These are phyloP conservation scores for Platerodrilus igneus DNA, from an alignment of 2,888 invertebrate species.

Conservation along the genomic window DNA sequence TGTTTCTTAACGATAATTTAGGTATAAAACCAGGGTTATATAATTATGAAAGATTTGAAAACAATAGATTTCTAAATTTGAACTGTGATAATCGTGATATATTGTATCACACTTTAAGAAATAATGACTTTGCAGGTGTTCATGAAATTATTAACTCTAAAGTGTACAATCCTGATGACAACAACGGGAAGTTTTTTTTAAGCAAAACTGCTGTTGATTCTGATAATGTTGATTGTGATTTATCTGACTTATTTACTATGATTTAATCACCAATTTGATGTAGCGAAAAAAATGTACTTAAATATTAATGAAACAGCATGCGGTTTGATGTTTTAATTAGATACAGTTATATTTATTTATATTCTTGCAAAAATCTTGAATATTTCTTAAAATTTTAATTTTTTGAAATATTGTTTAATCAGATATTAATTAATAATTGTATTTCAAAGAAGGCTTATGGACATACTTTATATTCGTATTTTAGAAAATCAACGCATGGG, in stretches of 20 bases:
- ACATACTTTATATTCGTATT: too few relatives aligned
- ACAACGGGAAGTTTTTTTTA: slow-evolving; percentile 41
- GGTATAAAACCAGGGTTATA: slow-evolving; percentile 46
- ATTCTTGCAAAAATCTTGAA: too few relatives aligned
- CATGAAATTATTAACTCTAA: slow-evolving; percentile 10
- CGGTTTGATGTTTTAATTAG: too few relatives aligned
- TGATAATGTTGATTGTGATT: slow-evolving; percentile 6
- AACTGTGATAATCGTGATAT: slow-evolving; percentile 33
- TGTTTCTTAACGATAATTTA: slow-evolving; percentile 63
- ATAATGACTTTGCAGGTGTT: slow-evolving; percentile 8
- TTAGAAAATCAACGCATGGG: too few relatives aligned
- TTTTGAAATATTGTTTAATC: too few relatives aligned
- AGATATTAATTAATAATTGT: too few relatives aligned
- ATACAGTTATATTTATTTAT: too few relatives aligned
- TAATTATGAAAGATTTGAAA: slow-evolving; percentile 33
- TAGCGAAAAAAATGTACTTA: too few relatives aligned
- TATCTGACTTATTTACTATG: slow-evolving; percentile 14
- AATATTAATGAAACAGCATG: too few relatives aligned
- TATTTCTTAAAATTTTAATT: too few relatives aligned
- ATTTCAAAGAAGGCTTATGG: too few relatives aligned
- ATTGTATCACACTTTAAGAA: slow-evolving; percentile 34
- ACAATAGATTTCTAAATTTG: slow-evolving; percentile 28
- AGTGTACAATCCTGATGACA: slow-evolving; percentile 27
- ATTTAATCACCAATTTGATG: too few relatives aligned
- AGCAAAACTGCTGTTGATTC: slow-evolving; percentile 26